phyloP scores from a whole-genome alignment of 2,113 vertebrate species.

The Parus major region DNA sequence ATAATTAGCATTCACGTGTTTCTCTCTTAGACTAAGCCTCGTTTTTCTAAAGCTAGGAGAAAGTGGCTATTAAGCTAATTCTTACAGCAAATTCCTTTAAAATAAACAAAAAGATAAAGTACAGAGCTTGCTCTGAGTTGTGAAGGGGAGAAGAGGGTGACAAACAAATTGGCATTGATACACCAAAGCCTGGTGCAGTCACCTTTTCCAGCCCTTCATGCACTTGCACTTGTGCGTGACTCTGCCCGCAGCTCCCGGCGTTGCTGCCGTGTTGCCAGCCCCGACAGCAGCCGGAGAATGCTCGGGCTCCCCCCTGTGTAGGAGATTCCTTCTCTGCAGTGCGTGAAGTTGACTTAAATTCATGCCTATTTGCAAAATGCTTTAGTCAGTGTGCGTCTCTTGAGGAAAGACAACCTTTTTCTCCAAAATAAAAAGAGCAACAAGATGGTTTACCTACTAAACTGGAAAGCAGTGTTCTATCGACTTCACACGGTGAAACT shows the following conservation, averaged over 20 bases:
- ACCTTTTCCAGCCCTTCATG: background rate
- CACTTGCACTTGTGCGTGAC: background rate
- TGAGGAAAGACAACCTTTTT: background rate
- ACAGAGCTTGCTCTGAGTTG: background rate
- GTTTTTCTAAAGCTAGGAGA: background rate
- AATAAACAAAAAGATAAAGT: background rate
- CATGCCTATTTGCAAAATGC: background rate
- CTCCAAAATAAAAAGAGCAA: background rate
- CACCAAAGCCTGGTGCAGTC: background rate
- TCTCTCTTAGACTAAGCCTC: background rate
- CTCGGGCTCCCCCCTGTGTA: constrained; percentile 64
- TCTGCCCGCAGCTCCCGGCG: background rate
- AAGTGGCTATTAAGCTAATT: background rate
- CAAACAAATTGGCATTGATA: background rate
- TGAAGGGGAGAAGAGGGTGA: background rate
- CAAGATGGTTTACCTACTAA: rapidly evolving
- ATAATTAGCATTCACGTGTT: background rate
- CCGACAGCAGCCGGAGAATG: background rate
- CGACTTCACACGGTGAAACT: rapidly evolving
- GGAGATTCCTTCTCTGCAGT: background rate
- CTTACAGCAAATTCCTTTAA: background rate
- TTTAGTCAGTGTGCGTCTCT: background rate
- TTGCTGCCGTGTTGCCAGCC: background rate
- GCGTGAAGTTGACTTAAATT: background rate
- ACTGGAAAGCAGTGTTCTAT: background rate